Percentiles rank a stretch among this genome's conserved stretches.
Evolutionary conservation across 1,140 invertebrate species (phyloP).

Genomic region (Xylocopa sonorina): DNA sequence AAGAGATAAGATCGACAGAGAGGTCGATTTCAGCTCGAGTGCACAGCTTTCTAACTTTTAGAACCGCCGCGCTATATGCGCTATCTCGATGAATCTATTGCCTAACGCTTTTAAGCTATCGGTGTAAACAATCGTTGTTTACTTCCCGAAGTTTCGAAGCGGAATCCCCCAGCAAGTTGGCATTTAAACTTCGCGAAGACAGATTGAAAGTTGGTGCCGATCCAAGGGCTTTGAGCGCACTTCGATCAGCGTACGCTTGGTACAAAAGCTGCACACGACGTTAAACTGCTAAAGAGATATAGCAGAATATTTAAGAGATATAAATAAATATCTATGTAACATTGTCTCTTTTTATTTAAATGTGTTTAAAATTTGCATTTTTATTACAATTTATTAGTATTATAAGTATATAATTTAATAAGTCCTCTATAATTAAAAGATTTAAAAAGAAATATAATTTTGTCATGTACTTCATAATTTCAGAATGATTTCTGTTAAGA

Average conservation of each 20-base stretch:
- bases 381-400: too few species aligned
- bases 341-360: too few species aligned
- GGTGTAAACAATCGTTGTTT: slow-evolving; percentile 43
- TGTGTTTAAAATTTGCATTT: too few species aligned
- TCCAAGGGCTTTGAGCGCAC: neutral
- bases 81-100: slow-evolving; percentile 27
- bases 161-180: slow-evolving; percentile 7
- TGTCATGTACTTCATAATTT: too few species aligned
- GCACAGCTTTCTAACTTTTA: neutral
- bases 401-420: too few species aligned
- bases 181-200: slow-evolving; percentile 22
- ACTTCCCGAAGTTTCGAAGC: slow-evolving; percentile 16
- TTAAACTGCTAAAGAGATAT: neutral
- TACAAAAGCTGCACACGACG: neutral
- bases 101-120: slow-evolving; percentile 14
- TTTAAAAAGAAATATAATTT: too few species aligned
- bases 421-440: too few species aligned
- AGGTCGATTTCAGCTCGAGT: too few species aligned
- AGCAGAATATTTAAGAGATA: neutral
- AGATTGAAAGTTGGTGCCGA: slow-evolving; percentile 32
- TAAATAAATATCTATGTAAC: too few species aligned
- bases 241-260: slow-evolving; percentile 1
- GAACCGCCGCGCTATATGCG: neutral
- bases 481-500: too few species aligned
- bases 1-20: neutral